A percentile compares a stretch with the other conserved stretches of the same genome.
Evolutionary conservation across 1,140 invertebrate species (phyloP).

Genomic region (Bombus huntii): DNA sequence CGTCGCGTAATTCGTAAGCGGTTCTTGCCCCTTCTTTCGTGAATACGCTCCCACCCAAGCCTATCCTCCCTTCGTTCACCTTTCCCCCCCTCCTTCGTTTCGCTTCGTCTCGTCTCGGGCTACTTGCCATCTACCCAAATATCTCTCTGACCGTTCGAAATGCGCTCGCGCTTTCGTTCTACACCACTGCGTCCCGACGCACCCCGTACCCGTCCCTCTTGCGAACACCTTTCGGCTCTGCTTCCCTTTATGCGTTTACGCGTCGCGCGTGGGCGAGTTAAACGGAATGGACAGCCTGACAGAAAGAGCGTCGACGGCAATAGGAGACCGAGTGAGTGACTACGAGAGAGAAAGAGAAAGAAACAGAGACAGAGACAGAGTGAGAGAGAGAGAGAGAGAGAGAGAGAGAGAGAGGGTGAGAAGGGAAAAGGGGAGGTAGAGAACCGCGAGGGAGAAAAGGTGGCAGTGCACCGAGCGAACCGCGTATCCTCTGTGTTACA

Average conservation of each 20-base stretch:
- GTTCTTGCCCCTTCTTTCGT: conserved; percentile 69
- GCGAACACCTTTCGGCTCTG: conserved; percentile 55
- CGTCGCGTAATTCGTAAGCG: conserved; percentile 82
- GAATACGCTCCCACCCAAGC: conserved; percentile 15
- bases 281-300: conserved; percentile 56
- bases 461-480: too few relatives aligned
- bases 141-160: neutral
- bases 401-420: neutral
- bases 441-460: conserved; percentile 14
- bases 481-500: conserved; percentile 32
- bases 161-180: conserved; percentile 10
- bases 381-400: neutral
- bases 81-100: conserved; percentile 32
- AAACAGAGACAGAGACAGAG: neutral
- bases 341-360: too few relatives aligned
- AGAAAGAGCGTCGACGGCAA: conserved; percentile 12
- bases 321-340: neutral
- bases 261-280: conserved; percentile 71
- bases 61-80: conserved; percentile 34
- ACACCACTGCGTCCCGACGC: neutral
- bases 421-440: neutral
- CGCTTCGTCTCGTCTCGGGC: neutral
- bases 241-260: conserved; percentile 66
- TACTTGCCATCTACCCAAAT: conserved; percentile 2
- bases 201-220: conserved; percentile 9